Base-by-base conservation (phyloP, 2,113 vertebrate species). In the Psilopogon haemacephalus region DNA sequence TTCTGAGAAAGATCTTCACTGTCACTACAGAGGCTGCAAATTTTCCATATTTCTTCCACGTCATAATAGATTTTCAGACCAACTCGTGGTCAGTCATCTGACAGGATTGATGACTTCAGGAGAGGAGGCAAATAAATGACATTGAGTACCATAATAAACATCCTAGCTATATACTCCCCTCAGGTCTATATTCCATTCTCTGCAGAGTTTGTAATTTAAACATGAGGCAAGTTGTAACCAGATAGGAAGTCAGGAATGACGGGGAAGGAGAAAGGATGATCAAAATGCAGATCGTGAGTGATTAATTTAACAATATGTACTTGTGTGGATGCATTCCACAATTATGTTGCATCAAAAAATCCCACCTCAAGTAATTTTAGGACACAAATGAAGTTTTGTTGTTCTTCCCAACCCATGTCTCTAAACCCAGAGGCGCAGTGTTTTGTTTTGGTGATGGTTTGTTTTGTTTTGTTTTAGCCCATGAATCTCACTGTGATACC, bases 101-200 rank as follows among this genome's bases (percentile, higher is more conserved):
- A 10, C 59, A 87, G 40, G 42, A 55, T 37, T 0, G 0, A 28
- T 92, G 79, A 48, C 33, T 24, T 35, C 0, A 2, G 46, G 30
- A 73, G 30, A 76, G 63, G 67, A 73, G 21, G 28, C 9, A 63
- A 87, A 94, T 65, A 59, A 87, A 71, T 48, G 46, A 33, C 26
- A 50, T 3, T 27, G 33, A 78, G 7, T 58, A 65, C 20, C 67
- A 26, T 62, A 67, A 63, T 46, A 68, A 87, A 52, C 5, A 67
- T 46, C 21, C 7, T 65, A 40, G 9, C 40, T 82, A 30, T 55
- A 70, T 78, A 55, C n/a, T 60, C 18, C 20, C 7, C 11, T 77
- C 24, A 60, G 7, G 56, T 30, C 40, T 32, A 74, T 88, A 60
- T 46, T 56, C 37, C 2, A 5, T 67, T 69, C 72, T 20, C 13